Percentiles rank a stretch among this genome's conserved stretches.
Evolutionary conservation across 1,140 invertebrate species (phyloP).

Genomic region (Phortica variegata): DNA sequence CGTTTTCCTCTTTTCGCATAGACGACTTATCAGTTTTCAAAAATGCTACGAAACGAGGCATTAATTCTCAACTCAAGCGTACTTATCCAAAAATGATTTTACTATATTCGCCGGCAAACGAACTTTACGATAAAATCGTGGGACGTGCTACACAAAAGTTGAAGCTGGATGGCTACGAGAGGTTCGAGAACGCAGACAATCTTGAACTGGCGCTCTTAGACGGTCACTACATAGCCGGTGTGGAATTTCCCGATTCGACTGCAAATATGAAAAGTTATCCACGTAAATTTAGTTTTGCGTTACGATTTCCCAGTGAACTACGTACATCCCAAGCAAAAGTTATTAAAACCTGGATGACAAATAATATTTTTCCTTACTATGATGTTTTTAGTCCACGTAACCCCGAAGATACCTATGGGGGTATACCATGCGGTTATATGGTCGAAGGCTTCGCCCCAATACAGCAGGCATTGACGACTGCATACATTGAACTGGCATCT

Average conservation of each 20-base stretch:
- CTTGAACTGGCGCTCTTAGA: background rate
- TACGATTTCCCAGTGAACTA: slow-evolving; percentile 2
- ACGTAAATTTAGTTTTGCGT: background rate
- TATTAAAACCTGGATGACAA: background rate
- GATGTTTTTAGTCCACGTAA: slow-evolving; percentile 2
- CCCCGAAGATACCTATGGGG: background rate
- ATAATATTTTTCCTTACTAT: background rate
- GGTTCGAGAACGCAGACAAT: background rate
- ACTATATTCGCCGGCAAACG: too few species aligned
- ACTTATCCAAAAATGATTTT: too few species aligned
- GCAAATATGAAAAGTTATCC: background rate
- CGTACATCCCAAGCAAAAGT: background rate
- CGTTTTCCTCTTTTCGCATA: too few species aligned
- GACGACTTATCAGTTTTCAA: too few species aligned
- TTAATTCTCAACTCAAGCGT: too few species aligned
- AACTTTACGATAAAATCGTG: too few species aligned
- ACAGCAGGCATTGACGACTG: slow-evolving; percentile 59
- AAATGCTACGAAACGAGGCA: too few species aligned
- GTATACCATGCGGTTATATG: slow-evolving; percentile 56
- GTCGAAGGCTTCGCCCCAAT: slow-evolving; percentile 62
- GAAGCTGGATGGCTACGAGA: too few species aligned
- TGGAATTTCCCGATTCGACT: background rate
- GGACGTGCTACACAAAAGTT: too few species aligned
- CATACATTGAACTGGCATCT: slow-evolving; percentile 9
- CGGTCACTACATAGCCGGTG: background rate